Base-by-base conservation (phyloP, 1,140 invertebrate genomes). In the Oscheius sp. region DNA sequence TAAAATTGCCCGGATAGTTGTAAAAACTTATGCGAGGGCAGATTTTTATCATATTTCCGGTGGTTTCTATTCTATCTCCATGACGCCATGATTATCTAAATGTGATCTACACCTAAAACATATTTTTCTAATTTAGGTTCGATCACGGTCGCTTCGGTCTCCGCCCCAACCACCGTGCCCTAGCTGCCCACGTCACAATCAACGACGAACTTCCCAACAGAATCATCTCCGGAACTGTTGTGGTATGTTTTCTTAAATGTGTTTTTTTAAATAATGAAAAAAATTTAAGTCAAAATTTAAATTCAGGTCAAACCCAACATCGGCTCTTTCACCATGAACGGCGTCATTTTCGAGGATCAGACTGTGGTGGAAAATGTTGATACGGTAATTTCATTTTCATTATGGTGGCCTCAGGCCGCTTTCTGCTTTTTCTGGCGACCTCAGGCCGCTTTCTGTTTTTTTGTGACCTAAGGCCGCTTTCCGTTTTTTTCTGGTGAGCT, bases 201-300 rank as follows among this genome's bases (percentile, higher is more conserved):
- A 88, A 88, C 74, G 88, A 88, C 77, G 87, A 88, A 64, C 79
- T 88, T 1, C 85, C 87, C 0, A 86, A 87, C 69, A 81, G 87
- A 13, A 85, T 88, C 4, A 80, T 87, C 64, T 84, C 75, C 18
- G 87, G 87, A 1, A 82, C 81, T 38, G 82, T 86, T 18, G 62
- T 78, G 28, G 78, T 79, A 32, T 36, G 77, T 79, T 32, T 4
- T n/a, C 32, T 63, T 67, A 15, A 78, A 85, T 64, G 69, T 79
- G 81, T 82, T 61, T 20, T 15, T 20, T n/a, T 20, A 61, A 61
- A n/a, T 23, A 0, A 65, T 65, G 13, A 15, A 15, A n/a, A n/a
- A n/a, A n/a, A n/a, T n/a, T n/a, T n/a, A n/a, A n/a, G n/a, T n/a
- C n/a, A n/a, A n/a, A n/a, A n/a, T n/a, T n/a, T n/a, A 65, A 18